Evolutionary conservation across 64 coral and sea anemone genomes (phyloP), one percentile per base, ranked within the genome.

Genomic region (Acropora tenuis): DNA sequence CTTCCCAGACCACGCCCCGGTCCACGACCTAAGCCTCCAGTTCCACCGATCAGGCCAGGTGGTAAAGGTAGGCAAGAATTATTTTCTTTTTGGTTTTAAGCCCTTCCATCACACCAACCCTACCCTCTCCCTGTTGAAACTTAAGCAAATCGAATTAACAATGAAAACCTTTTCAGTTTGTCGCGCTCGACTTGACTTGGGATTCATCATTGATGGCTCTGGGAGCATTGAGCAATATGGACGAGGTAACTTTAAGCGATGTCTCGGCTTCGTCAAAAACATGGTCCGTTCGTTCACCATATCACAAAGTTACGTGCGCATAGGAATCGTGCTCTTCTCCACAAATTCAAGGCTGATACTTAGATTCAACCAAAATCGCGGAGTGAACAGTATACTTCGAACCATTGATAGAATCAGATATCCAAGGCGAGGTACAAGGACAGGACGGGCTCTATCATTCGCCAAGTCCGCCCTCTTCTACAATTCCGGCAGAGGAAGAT

Each of bases 181-280:
- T 52, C 83, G 88, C 40, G 92, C 92, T 16, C 86, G 46, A 18
- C 46, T 97, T 44, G 95, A 97, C 43, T 82, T 97, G n/a, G 92
- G 13, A 9, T 88, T 97, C 69, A 63, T 94, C 30, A 82, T 97
- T 76, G 95, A 97, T 13, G 95, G 95, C 13, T 97, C 95, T 58
- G 92, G 92, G 2, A 97, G 95, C 63, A 97, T 97, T 18, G 92
- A 94, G 15, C n/a, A 87, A 43, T 93, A 86, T 71, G 91, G 92
- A 8, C 77, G 84, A 55, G 95, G 95, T 0, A 96, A 96, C 88
- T 97, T 97, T 88, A 86, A 73, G 84, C 95, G 95, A 49, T 97
- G 95, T 43, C 83, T 94, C 17, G 60, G 77, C 71, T 97, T 97
- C 77, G 92, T 97, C 46, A 90, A 91, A 67, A 97, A 94, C 59